Evolutionary conservation across 2,888 invertebrate genomes (phyloP).

Genomic region (Lasioglossum marginatum): DNA sequence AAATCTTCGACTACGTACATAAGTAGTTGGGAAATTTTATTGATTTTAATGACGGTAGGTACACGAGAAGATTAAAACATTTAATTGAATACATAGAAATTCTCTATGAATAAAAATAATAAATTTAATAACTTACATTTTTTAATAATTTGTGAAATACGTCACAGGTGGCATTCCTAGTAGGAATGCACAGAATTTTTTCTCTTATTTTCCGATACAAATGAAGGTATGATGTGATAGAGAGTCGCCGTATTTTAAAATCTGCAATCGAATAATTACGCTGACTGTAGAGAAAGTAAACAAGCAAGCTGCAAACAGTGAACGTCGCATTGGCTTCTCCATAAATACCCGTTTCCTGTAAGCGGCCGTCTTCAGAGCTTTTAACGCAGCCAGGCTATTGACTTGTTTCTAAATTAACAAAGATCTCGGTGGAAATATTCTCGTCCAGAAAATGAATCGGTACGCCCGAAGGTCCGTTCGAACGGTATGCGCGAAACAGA

Average conservation of each 20-base stretch:
- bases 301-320: not conserved
- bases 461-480: not conserved
- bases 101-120: too few species aligned
- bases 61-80: too few species aligned
- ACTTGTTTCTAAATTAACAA: not conserved
- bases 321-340: too few species aligned
- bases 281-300: not conserved
- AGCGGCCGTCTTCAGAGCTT: not conserved
- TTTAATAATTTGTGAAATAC: too few species aligned
- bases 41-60: too few species aligned
- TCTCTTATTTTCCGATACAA: not conserved
- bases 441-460: not conserved
- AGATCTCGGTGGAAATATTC: not conserved
- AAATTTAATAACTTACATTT: too few species aligned
- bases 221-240: too few species aligned
- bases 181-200: too few species aligned
- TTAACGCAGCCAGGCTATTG: not conserved
- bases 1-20: too few species aligned
- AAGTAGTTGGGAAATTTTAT: too few species aligned
- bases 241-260: not conserved
- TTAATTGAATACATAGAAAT: too few species aligned
- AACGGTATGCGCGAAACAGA: constrained; percentile 10
- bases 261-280: not conserved
- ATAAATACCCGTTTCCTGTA: not conserved
- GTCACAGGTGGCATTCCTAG: too few species aligned